Evolutionary conservation across 2,113 vertebrate genomes (phyloP), one percentile per base, ranked within the genome.

Genomic region (Atlantisia rogersi): DNA sequence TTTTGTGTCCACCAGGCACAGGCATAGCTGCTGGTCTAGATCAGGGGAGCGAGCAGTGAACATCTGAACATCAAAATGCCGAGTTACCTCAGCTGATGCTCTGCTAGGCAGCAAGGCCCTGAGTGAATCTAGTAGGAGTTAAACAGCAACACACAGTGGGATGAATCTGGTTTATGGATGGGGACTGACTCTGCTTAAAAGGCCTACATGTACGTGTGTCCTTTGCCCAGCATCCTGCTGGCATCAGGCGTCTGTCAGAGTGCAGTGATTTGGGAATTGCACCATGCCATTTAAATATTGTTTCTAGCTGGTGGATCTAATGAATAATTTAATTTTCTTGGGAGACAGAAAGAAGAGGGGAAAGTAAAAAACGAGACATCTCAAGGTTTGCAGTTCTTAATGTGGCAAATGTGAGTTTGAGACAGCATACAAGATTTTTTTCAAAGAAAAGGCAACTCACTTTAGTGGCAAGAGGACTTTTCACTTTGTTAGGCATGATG

Each of bases 151-250:
- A 55, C 6, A 6, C 24, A 16, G 5, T 37, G 15, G 39, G 53
- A 26, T 4, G 5, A 18, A 15, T 29, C 6, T 53, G 11, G 64
- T 63, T 71, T 79, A 19, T 12, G 32, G 20, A 18, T 63, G 15
- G 13, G 15, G 35, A 35, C 48, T 56, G 48, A 32, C n/a, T 46
- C n/a, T 6, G 1, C 31, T 74, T 75, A 32, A 79, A 68, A 79
- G 15, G 22, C 17, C 5, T 24, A 2, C 52, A 20, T 1, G 0
- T 31, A 39, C 0, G 0, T 25, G 21, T 26, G 10, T 77, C 31
- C 37, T 77, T 81, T 74, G 31, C n/a, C 58, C 63, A 37, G 0
- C 26, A 11, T 76, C 39, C 26, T 60, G 6, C 4, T 79, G 58
- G 46, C 29, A 64, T 84, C 77, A 68, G 46, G 42, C 0, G 0